A percentile compares a stretch with the other conserved stretches of the same genome.
These are phyloP conservation scores for Hylomyscus alleni DNA, from an alignment of 2,797 vertebrate species.

Conservation along the genomic window DNA sequence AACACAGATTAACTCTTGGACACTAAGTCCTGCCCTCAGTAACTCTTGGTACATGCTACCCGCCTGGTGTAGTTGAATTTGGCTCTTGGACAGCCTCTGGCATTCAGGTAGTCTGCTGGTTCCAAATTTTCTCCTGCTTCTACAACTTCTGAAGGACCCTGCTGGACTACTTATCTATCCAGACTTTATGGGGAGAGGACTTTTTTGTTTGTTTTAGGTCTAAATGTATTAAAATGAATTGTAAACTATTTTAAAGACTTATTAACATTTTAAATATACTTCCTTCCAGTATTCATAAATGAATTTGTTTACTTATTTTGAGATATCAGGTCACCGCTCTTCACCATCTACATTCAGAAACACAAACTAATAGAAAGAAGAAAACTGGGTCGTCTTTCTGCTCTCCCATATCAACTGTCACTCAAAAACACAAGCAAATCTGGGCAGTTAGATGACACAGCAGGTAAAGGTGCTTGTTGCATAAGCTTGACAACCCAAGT, in stretches of 20 bases:
- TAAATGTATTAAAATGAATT: slow-evolving; percentile 54
- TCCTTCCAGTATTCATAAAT: slow-evolving; percentile 47
- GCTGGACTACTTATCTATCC: background rate
- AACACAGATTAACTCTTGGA: background rate
- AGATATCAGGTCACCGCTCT: background rate
- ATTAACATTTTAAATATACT: slow-evolving; percentile 50
- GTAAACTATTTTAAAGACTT: slow-evolving; percentile 25
- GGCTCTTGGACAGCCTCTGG: background rate
- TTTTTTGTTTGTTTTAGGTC: background rate
- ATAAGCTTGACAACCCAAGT: background rate
- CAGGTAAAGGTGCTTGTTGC: background rate
- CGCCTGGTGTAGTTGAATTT: background rate
- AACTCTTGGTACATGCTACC: background rate
- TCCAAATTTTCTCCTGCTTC: background rate
- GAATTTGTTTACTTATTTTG: slow-evolving; percentile 51
- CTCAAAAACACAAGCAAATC: slow-evolving; percentile 47
- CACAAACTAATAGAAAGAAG: slow-evolving; percentile 57
- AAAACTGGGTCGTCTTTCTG: slow-evolving; percentile 49
- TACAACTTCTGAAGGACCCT: background rate
- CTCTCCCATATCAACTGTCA: slow-evolving; percentile 18
- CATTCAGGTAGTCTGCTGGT: background rate
- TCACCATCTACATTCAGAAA: slow-evolving; percentile 1
- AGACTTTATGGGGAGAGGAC: slow-evolving; percentile 24
- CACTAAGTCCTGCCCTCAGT: background rate
- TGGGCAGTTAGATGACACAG: background rate